phyloP scores from a whole-genome alignment of 2,113 vertebrate genomes.

The Prunella fulvescens region DNA sequence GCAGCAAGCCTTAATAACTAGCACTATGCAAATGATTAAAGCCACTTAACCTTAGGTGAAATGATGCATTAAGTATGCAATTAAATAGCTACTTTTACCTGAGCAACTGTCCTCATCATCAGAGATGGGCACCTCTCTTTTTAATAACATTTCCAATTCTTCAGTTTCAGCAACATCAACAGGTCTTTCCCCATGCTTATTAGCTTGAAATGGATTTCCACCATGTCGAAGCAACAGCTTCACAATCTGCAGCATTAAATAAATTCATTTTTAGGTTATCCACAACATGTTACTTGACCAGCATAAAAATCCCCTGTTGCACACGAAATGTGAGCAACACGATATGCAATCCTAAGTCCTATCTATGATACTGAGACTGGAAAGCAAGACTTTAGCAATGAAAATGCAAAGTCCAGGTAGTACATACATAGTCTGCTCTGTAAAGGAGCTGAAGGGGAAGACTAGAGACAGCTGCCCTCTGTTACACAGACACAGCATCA shows the following conservation, averaged over 20 bases:
- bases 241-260: constrained; percentile 83
- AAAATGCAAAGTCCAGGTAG: not conserved
- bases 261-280: not conserved
- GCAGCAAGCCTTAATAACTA: not conserved
- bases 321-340: accelerated
- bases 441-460: not conserved
- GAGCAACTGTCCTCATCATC: constrained; percentile 92
- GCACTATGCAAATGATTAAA: not conserved
- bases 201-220: constrained; percentile 95
- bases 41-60: not conserved
- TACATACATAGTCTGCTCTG: accelerated
- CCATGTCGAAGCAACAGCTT: constrained; percentile 93
- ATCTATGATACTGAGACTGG: not conserved
- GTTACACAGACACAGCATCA: not conserved
- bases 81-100: constrained; percentile 71
- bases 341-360: not conserved
- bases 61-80: not conserved
- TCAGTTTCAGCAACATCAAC: constrained; percentile 97
- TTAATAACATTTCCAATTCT: constrained; percentile 90
- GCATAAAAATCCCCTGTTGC: not conserved
- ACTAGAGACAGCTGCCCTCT: not conserved
- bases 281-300: not conserved
- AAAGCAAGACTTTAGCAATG: not conserved
- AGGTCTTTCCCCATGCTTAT: constrained; percentile 93
- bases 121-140: constrained; percentile 88